Evolutionary conservation across 2,888 invertebrate species (phyloP).

Genomic region (Thysanoteuthis rhombus): DNA sequence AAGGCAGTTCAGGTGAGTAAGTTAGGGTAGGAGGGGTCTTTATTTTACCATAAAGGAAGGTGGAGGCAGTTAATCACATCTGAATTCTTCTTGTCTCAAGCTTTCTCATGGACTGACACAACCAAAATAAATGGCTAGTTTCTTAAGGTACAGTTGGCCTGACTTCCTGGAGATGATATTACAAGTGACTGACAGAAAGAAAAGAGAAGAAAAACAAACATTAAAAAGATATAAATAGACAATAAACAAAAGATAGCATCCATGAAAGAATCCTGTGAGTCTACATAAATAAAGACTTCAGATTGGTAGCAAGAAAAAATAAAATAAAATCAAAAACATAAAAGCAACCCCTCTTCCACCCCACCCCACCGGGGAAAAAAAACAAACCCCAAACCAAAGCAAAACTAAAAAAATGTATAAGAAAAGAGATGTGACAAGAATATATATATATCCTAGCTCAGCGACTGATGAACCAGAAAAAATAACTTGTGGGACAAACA

Average conservation of each 20-base stretch:
- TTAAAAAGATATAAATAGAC: background rate
- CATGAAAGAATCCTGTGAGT: constrained; percentile 12
- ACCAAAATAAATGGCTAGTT: background rate
- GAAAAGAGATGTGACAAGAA: background rate
- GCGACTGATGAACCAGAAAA: background rate
- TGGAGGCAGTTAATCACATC: constrained; percentile 12
- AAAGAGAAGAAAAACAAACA: background rate
- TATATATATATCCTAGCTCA: background rate
- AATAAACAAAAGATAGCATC: background rate
- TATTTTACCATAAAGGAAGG: background rate
- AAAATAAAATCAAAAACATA: background rate
- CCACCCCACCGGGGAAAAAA: background rate
- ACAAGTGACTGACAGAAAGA: background rate
- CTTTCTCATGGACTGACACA: constrained; percentile 12
- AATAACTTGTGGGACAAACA: background rate
- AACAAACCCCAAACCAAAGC: background rate
- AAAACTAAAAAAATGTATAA: background rate
- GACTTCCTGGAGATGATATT: background rate
- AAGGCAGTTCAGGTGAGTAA: background rate
- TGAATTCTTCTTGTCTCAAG: background rate
- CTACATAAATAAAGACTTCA: constrained; percentile 12
- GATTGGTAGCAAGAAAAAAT: background rate
- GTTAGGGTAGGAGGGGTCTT: background rate
- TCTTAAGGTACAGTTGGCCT: constrained; percentile 12
- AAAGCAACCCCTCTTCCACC: too few relatives aligned